A percentile compares a stretch with the other conserved stretches of the same genome.
phyloP scores from a whole-genome alignment of 2,113 vertebrate genomes.

The Macquaria australasica region DNA sequence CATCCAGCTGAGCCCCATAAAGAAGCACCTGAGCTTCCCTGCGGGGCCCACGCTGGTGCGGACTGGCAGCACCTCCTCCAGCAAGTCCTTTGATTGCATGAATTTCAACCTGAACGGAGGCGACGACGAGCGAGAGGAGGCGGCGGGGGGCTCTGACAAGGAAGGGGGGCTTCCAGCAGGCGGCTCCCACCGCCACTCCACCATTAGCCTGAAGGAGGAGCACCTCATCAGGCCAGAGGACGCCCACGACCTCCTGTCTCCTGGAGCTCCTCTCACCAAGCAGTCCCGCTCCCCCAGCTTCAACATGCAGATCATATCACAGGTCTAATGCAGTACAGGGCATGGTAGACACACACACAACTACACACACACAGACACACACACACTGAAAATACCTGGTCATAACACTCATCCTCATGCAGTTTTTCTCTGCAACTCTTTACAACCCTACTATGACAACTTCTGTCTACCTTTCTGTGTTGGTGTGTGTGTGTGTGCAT shows the following conservation, averaged over 20 bases:
- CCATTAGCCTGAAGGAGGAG: constrained; percentile 96
- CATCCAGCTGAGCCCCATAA: constrained; percentile 92
- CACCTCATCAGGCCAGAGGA: constrained; percentile 89
- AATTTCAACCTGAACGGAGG: constrained; percentile 91
- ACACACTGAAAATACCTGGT: background rate
- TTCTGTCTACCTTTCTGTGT: constrained; percentile 33
- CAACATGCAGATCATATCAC: constrained; percentile 99
- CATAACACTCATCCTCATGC: constrained; percentile 30
- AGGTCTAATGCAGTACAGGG: constrained; percentile 87
- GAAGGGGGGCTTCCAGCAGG: constrained; percentile 83
- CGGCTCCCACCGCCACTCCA: constrained; percentile 92
- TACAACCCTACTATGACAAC: constrained; percentile 23
- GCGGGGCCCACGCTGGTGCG: constrained; percentile 89
- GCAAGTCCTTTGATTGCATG: constrained; percentile 96
- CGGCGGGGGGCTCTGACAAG: constrained; percentile 83
- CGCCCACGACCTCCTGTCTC: constrained; percentile 88
- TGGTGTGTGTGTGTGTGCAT: constrained; percentile 14
- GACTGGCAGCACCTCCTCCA: constrained; percentile 97
- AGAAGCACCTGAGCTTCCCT: constrained; percentile 94
- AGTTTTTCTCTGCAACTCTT: constrained; percentile 50
- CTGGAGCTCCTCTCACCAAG: constrained; percentile 93
- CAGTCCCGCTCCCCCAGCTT: constrained; percentile 99
- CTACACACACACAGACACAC: constrained; percentile 8
- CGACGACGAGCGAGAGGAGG: constrained; percentile 77
- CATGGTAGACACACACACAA: constrained; percentile 28